phyloP scores from a whole-genome alignment of 2,888 invertebrate genomes.

The Xylophagus ater region DNA sequence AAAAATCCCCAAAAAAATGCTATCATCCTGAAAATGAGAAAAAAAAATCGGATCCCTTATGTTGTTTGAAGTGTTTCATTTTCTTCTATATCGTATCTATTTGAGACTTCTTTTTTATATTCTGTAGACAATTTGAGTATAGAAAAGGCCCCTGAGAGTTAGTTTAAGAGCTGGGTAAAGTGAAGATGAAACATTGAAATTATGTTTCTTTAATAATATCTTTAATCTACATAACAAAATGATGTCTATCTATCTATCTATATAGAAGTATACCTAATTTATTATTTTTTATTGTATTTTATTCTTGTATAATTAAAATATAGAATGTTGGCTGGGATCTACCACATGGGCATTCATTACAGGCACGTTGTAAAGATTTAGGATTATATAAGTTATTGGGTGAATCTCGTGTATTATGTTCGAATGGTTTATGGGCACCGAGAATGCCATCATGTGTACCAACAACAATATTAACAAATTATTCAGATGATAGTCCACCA shows the following conservation, averaged over 20 bases:
- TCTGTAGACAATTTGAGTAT: no score
- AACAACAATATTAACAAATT: slow-evolving; percentile 77
- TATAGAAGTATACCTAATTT: neutral
- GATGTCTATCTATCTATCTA: neutral
- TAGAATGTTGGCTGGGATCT: slow-evolving; percentile 53
- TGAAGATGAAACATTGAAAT: no score
- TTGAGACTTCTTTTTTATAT: no score
- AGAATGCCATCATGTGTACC: slow-evolving; percentile 71
- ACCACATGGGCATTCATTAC: slow-evolving; percentile 66
- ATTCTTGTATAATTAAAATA: neutral
- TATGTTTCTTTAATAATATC: no score
- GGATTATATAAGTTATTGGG: slow-evolving; percentile 77
- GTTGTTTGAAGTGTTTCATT: no score
- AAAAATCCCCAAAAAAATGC: no score
- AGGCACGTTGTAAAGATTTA: slow-evolving; percentile 66
- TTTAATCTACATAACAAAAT: no score
- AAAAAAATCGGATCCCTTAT: no score
- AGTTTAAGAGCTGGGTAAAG: no score
- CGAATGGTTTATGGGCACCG: slow-evolving; percentile 71
- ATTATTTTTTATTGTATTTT: neutral
- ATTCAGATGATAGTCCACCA: slow-evolving; percentile 76
- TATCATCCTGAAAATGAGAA: no score
- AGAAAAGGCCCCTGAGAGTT: no score
- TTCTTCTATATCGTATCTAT: no score
- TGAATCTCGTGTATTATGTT: slow-evolving; percentile 62